Evolutionary conservation across 2,888 invertebrate species (phyloP).

Genomic region (Drosophila testacea): DNA sequence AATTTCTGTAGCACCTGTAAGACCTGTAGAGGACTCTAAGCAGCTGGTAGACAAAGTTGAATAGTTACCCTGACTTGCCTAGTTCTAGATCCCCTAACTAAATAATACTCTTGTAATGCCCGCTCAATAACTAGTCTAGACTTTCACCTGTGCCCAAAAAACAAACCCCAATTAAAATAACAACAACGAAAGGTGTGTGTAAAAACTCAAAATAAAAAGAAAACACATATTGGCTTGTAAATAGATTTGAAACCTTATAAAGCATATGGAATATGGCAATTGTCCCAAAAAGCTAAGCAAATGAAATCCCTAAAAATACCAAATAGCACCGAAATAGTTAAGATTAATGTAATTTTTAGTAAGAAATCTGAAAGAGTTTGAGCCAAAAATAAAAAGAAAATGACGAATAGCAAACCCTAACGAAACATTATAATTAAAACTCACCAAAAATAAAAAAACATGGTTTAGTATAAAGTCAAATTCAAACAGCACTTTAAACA

Average conservation of each 20-base stretch:
- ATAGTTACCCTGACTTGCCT: slow-evolving; percentile 8
- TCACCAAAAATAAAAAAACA: slow-evolving; percentile 10
- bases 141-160: slow-evolving; percentile 22
- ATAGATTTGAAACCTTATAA: slow-evolving; percentile 61
- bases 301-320: slow-evolving; percentile 19
- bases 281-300: slow-evolving; percentile 19
- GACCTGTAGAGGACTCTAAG: neutral
- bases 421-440: slow-evolving; percentile 31
- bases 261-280: slow-evolving; percentile 61
- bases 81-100: slow-evolving; percentile 9
- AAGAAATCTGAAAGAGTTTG: slow-evolving; percentile 48
- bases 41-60: slow-evolving; percentile 1
- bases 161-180: slow-evolving; percentile 9
- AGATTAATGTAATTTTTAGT: slow-evolving; percentile 58
- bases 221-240: slow-evolving; percentile 73
- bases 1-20: neutral
- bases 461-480: slow-evolving; percentile 43
- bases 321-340: slow-evolving; percentile 67
- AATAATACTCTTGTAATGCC: slow-evolving; percentile 9
- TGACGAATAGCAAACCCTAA: slow-evolving; percentile 58
- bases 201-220: slow-evolving; percentile 1
- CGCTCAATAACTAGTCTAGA: slow-evolving; percentile 39
- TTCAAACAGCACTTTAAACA: slow-evolving; percentile 54
- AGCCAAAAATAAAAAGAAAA: slow-evolving; percentile 43
- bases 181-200: slow-evolving; percentile 53